Evolutionary conservation across 1,140 invertebrate species (phyloP).

Genomic region (Drosophila sturtevanti): DNA sequence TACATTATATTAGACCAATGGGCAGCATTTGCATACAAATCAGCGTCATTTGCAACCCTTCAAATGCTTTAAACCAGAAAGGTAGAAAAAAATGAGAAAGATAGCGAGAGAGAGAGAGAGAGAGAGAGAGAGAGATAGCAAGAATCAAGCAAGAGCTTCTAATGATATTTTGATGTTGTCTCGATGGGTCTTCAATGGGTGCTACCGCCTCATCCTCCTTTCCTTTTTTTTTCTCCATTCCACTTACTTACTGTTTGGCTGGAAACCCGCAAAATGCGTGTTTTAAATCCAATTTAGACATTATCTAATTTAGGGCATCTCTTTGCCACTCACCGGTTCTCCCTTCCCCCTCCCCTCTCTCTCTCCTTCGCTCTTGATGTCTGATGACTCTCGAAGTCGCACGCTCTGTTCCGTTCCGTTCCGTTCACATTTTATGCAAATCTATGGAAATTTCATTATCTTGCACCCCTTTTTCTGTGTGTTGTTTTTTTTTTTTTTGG

Average conservation of each 20-base stretch:
- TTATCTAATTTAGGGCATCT: conserved; percentile 82
- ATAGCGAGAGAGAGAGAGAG: not conserved
- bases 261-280: conserved; percentile 82
- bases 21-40: conserved; percentile 71
- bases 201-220: conserved; percentile 28
- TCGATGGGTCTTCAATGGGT: conserved; percentile 71
- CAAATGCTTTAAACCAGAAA: conserved; percentile 53
- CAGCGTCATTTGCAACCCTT: conserved; percentile 68
- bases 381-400: conserved; percentile 25
- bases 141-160: conserved; percentile 45
- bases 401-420: conserved; percentile 35
- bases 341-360: not conserved
- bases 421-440: conserved; percentile 67
- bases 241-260: conserved; percentile 15
- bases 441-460: conserved; percentile 78
- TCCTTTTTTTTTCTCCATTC: not conserved
- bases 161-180: conserved; percentile 81
- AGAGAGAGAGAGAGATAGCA: conserved; percentile 11
- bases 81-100: not conserved
- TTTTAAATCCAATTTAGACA: conserved; percentile 83
- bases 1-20: conserved; percentile 25
- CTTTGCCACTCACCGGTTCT: conserved; percentile 34
- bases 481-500: conserved; percentile 20
- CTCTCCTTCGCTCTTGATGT: conserved; percentile 4
- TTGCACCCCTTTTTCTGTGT: conserved; percentile 58